Evolutionary conservation across 2,888 invertebrate genomes (phyloP), one percentile per base, ranked within the genome.

Genomic region (Callyntrura sp.): DNA sequence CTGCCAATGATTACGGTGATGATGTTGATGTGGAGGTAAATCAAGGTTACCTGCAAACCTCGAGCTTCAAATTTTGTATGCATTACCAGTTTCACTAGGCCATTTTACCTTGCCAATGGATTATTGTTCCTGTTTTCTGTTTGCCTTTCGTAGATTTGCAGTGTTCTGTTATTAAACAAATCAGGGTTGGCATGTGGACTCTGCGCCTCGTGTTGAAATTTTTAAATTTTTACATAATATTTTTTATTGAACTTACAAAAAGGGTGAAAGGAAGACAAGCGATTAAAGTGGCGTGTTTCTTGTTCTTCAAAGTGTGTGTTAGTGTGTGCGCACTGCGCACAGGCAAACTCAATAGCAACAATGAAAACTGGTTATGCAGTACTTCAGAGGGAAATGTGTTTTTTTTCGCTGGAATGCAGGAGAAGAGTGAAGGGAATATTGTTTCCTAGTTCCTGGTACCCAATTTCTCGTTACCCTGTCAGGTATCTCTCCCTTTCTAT

Each of bases 31-130:
- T 28, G 48, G 85, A 78, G 85, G 78, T 86, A 79, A 86, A 86
- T 76, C 86, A 86, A 86, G 86, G 86, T 86, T 86, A 86, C 79
- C 86, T 86, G 78, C 65, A 86, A 86, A 86, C 86, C 86, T 79
- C 62, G 45, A 35, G 45, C 43, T 45, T 48, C 14, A 35, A 35
- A 35, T 35, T 35, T n/a, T 62, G 23, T 25, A 60, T 23, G 60
- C 35, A 45, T 20, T 17, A 20, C 20, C n/a, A 20, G 23, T 48
- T n/a, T 73, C 17, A 73, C 48, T 73, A 48, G 68, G 43, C 43
- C 35, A 68, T 73, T 73, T 73, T 45, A 73, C 73, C 73, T 73
- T 73, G 73, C 73, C 73, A 73, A 48, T n/a, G 73, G 73, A 73
- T 73, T 35, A 35, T 35, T 45, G 48, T 45, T 73, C 48, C 23